These are phyloP conservation scores for Saturnia japonica DNA, from an alignment of 2,888 invertebrate species.

Conservation along the genomic window DNA sequence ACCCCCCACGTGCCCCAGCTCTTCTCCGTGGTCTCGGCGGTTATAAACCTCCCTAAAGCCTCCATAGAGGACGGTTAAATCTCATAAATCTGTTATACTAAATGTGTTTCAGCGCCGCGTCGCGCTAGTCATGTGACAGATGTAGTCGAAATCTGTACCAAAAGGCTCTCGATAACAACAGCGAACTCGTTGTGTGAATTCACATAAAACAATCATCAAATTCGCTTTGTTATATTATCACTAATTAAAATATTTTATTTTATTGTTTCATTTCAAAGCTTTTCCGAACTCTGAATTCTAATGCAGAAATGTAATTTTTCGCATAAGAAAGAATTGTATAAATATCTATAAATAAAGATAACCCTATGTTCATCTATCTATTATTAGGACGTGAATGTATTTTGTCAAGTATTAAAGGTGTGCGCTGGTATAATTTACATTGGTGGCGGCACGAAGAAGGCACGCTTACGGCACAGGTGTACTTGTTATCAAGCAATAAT, in stretches of 20 bases:
- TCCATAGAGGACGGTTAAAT: conserved; percentile 63
- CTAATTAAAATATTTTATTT: background rate
- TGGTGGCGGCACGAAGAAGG: background rate
- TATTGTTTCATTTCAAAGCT: background rate
- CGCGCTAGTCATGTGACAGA: conserved; percentile 55
- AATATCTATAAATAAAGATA: too few species aligned
- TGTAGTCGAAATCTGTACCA: conserved; percentile 67
- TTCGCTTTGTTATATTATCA: conserved; percentile 19
- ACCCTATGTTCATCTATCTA: background rate
- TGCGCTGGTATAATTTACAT: too few species aligned
- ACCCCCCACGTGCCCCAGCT: conserved; percentile 63
- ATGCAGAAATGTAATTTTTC: background rate
- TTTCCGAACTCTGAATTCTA: background rate
- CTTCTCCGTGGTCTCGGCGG: conserved; percentile 56
- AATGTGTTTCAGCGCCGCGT: conserved; percentile 63
- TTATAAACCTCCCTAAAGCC: conserved; percentile 57
- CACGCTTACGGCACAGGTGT: too few species aligned
- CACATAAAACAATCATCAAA: conserved; percentile 48
- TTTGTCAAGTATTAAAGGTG: too few species aligned
- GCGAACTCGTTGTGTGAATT: conserved; percentile 50
- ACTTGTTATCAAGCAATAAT: too few species aligned
- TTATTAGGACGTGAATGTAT: too few species aligned
- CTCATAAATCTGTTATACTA: conserved; percentile 78
- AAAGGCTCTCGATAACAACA: conserved; percentile 62
- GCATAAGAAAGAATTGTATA: background rate